Evolutionary conservation across 2,113 vertebrate genomes (phyloP).

Genomic region (Peucedramus taeniatus): DNA sequence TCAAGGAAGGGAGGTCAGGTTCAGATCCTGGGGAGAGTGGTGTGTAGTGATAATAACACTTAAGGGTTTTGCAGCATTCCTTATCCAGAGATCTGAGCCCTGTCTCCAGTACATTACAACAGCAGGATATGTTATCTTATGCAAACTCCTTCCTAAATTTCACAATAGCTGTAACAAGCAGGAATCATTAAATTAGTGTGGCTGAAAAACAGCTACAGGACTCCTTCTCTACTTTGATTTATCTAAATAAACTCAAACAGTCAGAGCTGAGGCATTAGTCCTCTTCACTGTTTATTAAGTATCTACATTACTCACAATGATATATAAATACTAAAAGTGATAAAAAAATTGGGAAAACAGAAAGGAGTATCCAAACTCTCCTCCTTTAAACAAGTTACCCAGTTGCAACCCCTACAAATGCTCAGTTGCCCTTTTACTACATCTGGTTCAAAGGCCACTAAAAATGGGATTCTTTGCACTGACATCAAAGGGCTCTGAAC

Average conservation of each 20-base stretch:
- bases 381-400: constrained; percentile 2
- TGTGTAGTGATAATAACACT: constrained; percentile 5
- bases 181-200: constrained; percentile 47
- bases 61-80: background rate
- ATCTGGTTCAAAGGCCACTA: constrained; percentile 60
- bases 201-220: constrained; percentile 7
- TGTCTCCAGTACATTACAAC: constrained; percentile 56
- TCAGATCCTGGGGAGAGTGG: constrained; percentile 37
- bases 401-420: background rate
- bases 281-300: background rate
- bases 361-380: background rate
- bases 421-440: constrained; percentile 47
- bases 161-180: constrained; percentile 55
- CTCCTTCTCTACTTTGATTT: background rate
- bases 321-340: background rate
- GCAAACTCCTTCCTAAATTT: constrained; percentile 67
- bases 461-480: constrained; percentile 53
- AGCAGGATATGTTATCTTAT: constrained; percentile 60
- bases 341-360: background rate
- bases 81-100: constrained; percentile 47
- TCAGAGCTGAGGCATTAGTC: background rate
- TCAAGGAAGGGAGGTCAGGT: constrained; percentile 44
- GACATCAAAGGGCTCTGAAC: constrained; percentile 50
- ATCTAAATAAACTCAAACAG: background rate
- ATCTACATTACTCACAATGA: background rate